Percentiles rank a stretch among this genome's conserved stretches.
These are phyloP conservation scores for Heterotis niloticus DNA, from an alignment of 2,113 vertebrate species.

Conservation along the genomic window DNA sequence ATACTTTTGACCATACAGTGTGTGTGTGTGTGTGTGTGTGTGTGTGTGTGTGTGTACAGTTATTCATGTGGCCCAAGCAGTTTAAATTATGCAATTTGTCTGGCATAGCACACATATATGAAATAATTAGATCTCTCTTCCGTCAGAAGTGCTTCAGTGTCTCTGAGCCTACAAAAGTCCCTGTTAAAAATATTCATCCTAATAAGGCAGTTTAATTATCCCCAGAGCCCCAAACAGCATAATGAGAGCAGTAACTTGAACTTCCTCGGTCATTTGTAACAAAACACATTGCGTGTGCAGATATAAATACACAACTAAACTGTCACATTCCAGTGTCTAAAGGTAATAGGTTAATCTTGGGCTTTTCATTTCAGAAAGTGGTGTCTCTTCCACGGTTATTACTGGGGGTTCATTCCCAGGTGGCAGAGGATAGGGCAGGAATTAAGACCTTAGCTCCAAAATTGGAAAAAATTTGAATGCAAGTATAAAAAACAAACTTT, in stretches of 20 bases:
- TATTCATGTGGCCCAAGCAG: constrained; percentile 51
- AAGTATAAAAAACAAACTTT: not conserved
- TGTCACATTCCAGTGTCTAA: constrained; percentile 1
- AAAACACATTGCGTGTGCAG: constrained; percentile 19
- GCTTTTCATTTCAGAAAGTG: not conserved
- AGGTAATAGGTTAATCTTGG: not conserved
- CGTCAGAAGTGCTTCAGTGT: constrained; percentile 53
- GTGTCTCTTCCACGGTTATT: not conserved
- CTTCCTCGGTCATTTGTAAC: constrained; percentile 31
- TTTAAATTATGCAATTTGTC: constrained; percentile 53
- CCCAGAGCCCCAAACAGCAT: constrained; percentile 55
- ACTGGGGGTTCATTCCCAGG: not conserved
- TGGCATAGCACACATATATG: constrained; percentile 56
- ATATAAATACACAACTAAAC: constrained; percentile 13
- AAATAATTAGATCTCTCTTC: constrained; percentile 55
- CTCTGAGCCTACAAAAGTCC: constrained; percentile 58
- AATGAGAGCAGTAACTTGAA: constrained; percentile 53
- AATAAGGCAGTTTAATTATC: constrained; percentile 64
- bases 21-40: too few relatives aligned
- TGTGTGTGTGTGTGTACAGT: constrained; percentile 58
- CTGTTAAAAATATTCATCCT: constrained; percentile 53
- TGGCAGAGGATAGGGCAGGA: not conserved
- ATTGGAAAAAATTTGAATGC: not conserved
- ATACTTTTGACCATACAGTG: too few relatives aligned
- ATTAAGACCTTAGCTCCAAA: not conserved